A percentile compares a stretch with the other conserved stretches of the same genome.
Evolutionary conservation across 2,888 invertebrate species (phyloP).

Genomic region (Yponomeuta malinellus): DNA sequence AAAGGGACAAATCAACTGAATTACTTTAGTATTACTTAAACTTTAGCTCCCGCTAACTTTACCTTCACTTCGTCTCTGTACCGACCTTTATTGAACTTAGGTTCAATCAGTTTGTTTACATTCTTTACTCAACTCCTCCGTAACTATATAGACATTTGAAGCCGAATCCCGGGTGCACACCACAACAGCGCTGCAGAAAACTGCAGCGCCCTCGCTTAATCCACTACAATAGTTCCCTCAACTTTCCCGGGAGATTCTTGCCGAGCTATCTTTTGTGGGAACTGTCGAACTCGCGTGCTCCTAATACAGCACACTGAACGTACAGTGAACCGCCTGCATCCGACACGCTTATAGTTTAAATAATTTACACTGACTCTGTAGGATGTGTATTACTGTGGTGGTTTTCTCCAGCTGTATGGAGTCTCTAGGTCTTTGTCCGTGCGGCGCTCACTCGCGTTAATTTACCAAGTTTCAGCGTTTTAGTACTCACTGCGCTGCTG

Average conservation of each 20-base stretch:
- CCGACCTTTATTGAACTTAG: neutral
- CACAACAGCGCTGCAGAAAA: neutral
- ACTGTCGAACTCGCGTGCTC: slow-evolving; percentile 11
- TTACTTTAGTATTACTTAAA: too few species aligned
- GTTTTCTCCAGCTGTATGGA: neutral
- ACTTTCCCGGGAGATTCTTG: slow-evolving; percentile 2
- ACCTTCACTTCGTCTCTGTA: neutral
- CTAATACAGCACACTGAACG: neutral
- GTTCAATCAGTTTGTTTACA: neutral
- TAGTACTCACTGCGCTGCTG: slow-evolving; percentile 6
- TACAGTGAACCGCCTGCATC: neutral
- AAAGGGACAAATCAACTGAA: too few species aligned
- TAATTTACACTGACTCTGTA: neutral
- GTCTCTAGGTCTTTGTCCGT: slow-evolving; percentile 8
- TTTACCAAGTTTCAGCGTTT: slow-evolving; percentile 13
- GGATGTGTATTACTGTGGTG: neutral
- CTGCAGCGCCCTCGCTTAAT: neutral
- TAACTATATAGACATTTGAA: neutral
- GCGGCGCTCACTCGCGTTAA: slow-evolving; percentile 12
- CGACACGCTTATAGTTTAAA: neutral
- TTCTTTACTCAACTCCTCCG: neutral
- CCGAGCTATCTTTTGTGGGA: slow-evolving; percentile 16
- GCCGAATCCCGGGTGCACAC: neutral
- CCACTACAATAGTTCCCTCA: slow-evolving; percentile 2
- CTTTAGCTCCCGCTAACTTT: too few species aligned